These are phyloP conservation scores for Druceiella hillmani DNA, from an alignment of 2,888 invertebrate species.

Conservation along the genomic window DNA sequence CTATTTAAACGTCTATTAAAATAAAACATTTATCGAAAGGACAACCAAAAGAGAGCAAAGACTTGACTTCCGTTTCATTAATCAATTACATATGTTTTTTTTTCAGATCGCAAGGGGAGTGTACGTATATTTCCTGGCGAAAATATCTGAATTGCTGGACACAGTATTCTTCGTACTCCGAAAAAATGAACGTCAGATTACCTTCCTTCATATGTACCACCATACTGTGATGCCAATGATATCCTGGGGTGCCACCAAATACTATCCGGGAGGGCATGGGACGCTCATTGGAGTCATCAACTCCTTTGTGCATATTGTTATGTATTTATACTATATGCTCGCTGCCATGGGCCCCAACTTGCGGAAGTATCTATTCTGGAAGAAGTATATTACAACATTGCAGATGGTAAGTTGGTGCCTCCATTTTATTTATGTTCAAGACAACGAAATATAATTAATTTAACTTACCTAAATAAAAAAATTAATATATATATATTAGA, in stretches of 20 bases:
- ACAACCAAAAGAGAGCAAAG: too few species aligned
- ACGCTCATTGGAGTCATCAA: slow-evolving; percentile 88
- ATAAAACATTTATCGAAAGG: too few species aligned
- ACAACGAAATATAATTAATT: too few species aligned
- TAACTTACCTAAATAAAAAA: too few species aligned
- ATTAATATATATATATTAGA: too few species aligned
- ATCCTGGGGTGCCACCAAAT: slow-evolving; percentile 90
- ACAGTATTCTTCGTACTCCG: slow-evolving; percentile 91
- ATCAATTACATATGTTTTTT: too few species aligned
- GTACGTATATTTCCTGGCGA: slow-evolving; percentile 83
- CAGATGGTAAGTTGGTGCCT: slow-evolving; percentile 67
- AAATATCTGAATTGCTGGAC: slow-evolving; percentile 85
- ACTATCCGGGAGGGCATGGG: slow-evolving; percentile 82
- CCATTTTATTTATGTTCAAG: too few species aligned
- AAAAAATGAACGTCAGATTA: slow-evolving; percentile 86
- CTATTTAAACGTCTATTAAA: too few species aligned
- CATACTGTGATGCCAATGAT: slow-evolving; percentile 94
- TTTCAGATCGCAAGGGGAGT: slow-evolving; percentile 64
- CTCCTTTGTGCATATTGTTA: slow-evolving; percentile 90
- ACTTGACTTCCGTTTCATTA: too few species aligned
- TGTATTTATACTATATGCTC: slow-evolving; percentile 90
- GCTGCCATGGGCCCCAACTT: slow-evolving; percentile 84
- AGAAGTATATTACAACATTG: slow-evolving; percentile 83
- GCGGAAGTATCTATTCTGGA: slow-evolving; percentile 91
- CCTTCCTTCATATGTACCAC: slow-evolving; percentile 88